Evolutionary conservation across 2,888 invertebrate species (phyloP).

Genomic region (Eucriotettix oculatus): DNA sequence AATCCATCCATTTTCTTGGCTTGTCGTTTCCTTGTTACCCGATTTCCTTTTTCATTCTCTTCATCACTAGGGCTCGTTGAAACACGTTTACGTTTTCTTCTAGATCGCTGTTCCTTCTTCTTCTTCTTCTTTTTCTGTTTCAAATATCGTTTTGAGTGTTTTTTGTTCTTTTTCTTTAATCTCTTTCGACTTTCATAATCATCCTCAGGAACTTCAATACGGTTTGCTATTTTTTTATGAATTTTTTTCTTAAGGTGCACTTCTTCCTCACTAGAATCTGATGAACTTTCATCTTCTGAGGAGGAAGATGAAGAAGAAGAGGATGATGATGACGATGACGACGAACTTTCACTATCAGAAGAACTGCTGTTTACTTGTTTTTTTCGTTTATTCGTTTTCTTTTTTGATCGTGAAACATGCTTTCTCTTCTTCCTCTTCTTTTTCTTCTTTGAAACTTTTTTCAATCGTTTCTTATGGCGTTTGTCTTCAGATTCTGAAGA

Average conservation of each 20-base stretch:
- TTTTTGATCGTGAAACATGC: slow-evolving; percentile 1
- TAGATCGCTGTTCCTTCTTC: no score
- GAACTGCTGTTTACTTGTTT: slow-evolving; percentile 2
- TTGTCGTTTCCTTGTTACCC: slow-evolving; percentile 1
- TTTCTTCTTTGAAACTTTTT: slow-evolving; percentile 2
- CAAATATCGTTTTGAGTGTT: no score
- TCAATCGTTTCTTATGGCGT: not conserved
- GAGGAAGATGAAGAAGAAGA: not conserved
- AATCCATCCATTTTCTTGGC: not conserved
- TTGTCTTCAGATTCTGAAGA: slow-evolving; percentile 1
- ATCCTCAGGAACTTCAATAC: no score
- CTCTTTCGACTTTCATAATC: no score
- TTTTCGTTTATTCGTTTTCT: not conserved
- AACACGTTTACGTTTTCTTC: no score
- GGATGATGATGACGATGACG: no score
- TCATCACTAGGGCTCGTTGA: not conserved
- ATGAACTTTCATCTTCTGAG: not conserved
- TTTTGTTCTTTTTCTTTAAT: no score
- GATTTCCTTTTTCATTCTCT: slow-evolving; percentile 4
- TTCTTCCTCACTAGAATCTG: slow-evolving; percentile 1
- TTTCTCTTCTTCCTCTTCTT: slow-evolving; percentile 5
- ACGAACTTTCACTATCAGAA: not conserved
- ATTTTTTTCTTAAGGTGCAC: no score
- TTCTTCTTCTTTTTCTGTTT: no score
- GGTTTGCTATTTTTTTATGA: no score